These are phyloP conservation scores for Crepidodera aurea DNA, from an alignment of 2,888 invertebrate species.

Conservation along the genomic window DNA sequence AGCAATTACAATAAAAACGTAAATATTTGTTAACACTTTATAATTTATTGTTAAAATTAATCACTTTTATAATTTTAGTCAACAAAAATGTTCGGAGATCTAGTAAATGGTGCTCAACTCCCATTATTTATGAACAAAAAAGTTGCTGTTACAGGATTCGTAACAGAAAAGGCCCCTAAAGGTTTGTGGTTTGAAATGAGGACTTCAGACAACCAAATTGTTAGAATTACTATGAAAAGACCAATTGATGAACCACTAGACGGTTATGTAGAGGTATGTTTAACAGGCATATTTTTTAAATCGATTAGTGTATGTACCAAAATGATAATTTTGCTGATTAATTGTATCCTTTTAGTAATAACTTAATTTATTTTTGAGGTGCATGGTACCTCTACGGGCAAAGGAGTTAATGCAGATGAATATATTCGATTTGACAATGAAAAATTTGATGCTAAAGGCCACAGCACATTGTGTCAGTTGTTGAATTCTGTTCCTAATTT, in stretches of 20 bases:
- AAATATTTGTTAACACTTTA: too few relatives aligned
- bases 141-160: constrained; percentile 54
- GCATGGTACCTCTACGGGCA: constrained; percentile 47
- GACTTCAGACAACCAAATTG: constrained; percentile 53
- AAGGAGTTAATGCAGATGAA: constrained; percentile 46
- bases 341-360: too few relatives aligned
- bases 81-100: constrained; percentile 47
- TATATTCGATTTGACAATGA: constrained; percentile 48
- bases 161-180: constrained; percentile 51
- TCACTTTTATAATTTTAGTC: too few relatives aligned
- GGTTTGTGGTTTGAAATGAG: constrained; percentile 53
- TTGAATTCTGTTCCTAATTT: constrained; percentile 49
- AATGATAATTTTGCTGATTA: background rate
- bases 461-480: constrained; percentile 49
- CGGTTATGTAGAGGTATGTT: constrained; percentile 57
- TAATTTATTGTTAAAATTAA: too few relatives aligned
- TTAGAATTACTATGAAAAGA: constrained; percentile 53
- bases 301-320: background rate
- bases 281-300: background rate
- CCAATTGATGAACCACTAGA: constrained; percentile 51
- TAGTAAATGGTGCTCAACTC: constrained; percentile 56
- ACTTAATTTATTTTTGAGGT: constrained; percentile 46
- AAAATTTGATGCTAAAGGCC: constrained; percentile 48
- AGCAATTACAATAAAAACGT: too few relatives aligned
- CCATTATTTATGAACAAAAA: constrained; percentile 50